These are phyloP conservation scores for Digitonthophagus gazella DNA, from an alignment of 2,888 invertebrate genomes.

Conservation along the genomic window DNA sequence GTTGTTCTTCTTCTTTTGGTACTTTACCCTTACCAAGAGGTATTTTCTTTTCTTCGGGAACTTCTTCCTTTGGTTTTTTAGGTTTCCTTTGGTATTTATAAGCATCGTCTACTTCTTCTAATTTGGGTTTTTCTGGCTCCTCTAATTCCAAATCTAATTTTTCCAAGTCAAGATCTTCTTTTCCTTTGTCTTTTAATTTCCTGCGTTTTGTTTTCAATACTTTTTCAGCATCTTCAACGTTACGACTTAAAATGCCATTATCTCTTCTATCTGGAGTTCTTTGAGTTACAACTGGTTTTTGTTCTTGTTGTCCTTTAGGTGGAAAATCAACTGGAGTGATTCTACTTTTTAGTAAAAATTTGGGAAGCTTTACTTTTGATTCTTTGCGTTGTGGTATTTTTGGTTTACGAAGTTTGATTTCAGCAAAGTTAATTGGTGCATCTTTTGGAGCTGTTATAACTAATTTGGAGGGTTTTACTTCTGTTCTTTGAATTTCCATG, in stretches of 20 bases:
- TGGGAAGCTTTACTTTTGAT: constrained; percentile 54
- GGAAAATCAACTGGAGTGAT: constrained; percentile 58
- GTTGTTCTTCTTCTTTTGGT: constrained; percentile 40
- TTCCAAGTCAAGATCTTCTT: constrained; percentile 48
- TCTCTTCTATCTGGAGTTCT: constrained; percentile 45
- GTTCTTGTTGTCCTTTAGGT: constrained; percentile 43
- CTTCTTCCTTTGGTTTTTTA: constrained; percentile 33
- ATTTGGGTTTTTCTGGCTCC: constrained; percentile 47
- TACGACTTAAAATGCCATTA: constrained; percentile 53
- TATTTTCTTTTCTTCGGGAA: constrained; percentile 37
- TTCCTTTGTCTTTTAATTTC: constrained; percentile 46
- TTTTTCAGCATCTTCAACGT: constrained; percentile 52
- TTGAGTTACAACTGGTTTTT: constrained; percentile 44
- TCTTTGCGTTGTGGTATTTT: constrained; percentile 43
- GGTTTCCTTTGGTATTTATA: constrained; percentile 37
- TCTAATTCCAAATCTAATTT: constrained; percentile 51
- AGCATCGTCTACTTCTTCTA: constrained; percentile 47
- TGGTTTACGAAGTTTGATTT: constrained; percentile 61
- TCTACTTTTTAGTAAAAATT: constrained; percentile 68
- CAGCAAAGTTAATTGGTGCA: constrained; percentile 56
- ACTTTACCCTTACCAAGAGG: constrained; percentile 46
- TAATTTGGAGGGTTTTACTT: constrained; percentile 60
- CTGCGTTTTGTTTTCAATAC: constrained; percentile 43
- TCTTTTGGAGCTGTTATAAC: constrained; percentile 57
- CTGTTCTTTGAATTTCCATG: constrained; percentile 61